Conservation (phyloP, 2,888 invertebrate genomes). For the Trissoscelio sp. region DNA sequence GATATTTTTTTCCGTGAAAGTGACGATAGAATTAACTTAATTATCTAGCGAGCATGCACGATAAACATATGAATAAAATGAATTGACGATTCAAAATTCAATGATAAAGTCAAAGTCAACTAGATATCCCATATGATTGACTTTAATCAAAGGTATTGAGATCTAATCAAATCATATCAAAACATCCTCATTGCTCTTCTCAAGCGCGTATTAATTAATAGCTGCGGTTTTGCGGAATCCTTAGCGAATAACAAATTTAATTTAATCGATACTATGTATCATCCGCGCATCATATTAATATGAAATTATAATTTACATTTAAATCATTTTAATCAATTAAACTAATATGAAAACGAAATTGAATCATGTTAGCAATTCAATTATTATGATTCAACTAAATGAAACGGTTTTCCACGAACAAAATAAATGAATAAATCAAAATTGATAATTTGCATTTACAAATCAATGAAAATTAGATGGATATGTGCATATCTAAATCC, state of each 20-base stretch:
- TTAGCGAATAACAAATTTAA: neutral
- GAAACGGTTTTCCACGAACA: too few relatives aligned
- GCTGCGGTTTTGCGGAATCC: neutral
- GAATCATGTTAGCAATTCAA: too few relatives aligned
- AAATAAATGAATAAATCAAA: too few relatives aligned
- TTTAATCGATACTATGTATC: neutral
- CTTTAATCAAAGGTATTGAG: constrained; percentile 8
- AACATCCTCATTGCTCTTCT: neutral
- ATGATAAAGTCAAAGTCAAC: neutral
- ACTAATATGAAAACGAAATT: too few relatives aligned
- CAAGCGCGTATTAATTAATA: neutral
- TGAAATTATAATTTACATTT: neutral
- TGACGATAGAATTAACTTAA: too few relatives aligned
- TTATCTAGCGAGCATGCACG: too few relatives aligned
- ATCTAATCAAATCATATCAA: constrained; percentile 6
- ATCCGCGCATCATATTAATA: neutral
- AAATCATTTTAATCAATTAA: neutral
- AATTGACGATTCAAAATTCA: neutral
- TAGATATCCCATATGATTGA: neutral
- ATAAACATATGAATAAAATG: neutral
- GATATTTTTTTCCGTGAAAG: too few relatives aligned
- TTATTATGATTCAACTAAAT: too few relatives aligned
- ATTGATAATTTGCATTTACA: too few relatives aligned
- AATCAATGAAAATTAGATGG: too few relatives aligned
- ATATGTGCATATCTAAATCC: too few relatives aligned